Base-by-base conservation (phyloP, 2,888 invertebrate genomes). In the Anorthoa munda region DNA sequence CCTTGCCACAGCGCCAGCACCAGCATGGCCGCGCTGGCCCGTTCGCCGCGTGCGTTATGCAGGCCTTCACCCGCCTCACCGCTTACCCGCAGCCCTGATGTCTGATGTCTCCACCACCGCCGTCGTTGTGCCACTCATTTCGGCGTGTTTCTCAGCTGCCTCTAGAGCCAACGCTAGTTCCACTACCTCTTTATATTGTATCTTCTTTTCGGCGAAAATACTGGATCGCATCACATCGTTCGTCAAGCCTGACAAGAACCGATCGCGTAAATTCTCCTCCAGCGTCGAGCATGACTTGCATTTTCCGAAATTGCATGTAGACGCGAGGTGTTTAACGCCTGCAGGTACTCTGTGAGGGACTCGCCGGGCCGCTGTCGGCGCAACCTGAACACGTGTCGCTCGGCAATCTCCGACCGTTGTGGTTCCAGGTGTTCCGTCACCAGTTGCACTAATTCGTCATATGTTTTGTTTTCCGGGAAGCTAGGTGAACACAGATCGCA, bases 361-460 rank as follows among this genome's bases (percentile, higher is more conserved):
- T 71, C 65, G 21, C 70, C 64, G 4, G 23, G 12, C 3, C 65
- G 65, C 31, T 71, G 58, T 23, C 65, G 18, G 15, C 70, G 56
- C n/a, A 64, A 39, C 15, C 71, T 21, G 2, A 66, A 59, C 18
- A 72, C 23, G 15, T 72, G 66, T 4, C 72, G 59, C 7, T 72
- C 72, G 15, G 72, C 66, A 17, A 72, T 72, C 5, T 72, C 66
- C 0, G 59, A 72, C 7, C 53, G 51, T 9, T 66, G 60, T 1
- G 67, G 72, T 45, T 72, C 72, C 4, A 67, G 18, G 18, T 72
- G 72, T 13, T 23, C 67, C 2, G 39, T 23, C 4, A 72, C 68
- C 4, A 53, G 15, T 21, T 53, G 15, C 17, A 60, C 60, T 21
- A 60, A 2, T 15, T 59, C 45, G 0, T 60, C 59, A 2, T 45